Conservation (phyloP, 2,888 invertebrate species). For the Melipona beecheii region DNA sequence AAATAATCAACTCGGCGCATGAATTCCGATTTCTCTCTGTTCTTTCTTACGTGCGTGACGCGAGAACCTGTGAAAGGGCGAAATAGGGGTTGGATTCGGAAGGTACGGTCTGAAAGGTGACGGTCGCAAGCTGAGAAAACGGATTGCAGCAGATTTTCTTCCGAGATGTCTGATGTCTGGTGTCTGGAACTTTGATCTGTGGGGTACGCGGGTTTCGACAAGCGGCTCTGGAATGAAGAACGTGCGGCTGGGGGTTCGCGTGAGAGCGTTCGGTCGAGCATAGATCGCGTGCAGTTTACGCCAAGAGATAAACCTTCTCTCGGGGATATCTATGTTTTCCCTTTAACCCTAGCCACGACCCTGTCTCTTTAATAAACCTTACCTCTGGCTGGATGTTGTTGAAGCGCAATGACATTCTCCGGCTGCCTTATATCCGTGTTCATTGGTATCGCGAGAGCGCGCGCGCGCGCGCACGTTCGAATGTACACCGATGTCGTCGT, state of each 20-base stretch:
- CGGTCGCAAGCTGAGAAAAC: neutral
- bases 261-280: constrained; percentile 43
- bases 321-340: constrained; percentile 47
- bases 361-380: constrained; percentile 62
- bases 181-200: constrained; percentile 62
- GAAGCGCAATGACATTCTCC: constrained; percentile 53
- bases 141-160: constrained; percentile 20
- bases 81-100: constrained; percentile 23
- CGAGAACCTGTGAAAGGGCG: neutral
- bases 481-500: neutral
- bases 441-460: neutral
- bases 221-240: constrained; percentile 25
- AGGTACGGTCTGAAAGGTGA: constrained; percentile 24
- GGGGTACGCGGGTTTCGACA: constrained; percentile 52
- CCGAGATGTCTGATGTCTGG: constrained; percentile 29
- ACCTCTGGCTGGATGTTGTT: constrained; percentile 48
- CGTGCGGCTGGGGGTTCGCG: constrained; percentile 34
- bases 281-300: constrained; percentile 58
- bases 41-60: constrained; percentile 9
- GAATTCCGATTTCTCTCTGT: neutral
- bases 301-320: constrained; percentile 45
- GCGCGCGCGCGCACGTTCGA: neutral
- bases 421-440: neutral
- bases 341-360: constrained; percentile 57
- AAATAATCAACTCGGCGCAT: neutral